phyloP scores from a whole-genome alignment of 2,888 invertebrate species.

The Drosophila ustulata region DNA sequence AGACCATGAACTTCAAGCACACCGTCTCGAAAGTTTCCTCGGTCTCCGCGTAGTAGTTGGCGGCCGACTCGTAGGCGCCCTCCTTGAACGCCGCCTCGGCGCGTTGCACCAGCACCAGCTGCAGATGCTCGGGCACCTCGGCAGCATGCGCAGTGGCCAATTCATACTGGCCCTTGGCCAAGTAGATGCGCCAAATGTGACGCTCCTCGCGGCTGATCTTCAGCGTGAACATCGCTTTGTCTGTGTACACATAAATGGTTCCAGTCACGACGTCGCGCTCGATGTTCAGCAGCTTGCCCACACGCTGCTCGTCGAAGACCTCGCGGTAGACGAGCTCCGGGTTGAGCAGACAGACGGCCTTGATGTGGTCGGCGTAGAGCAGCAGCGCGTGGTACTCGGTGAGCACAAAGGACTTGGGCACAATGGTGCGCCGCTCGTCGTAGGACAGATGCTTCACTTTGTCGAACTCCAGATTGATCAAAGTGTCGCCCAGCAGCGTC shows the following conservation, averaged over 20 bases:
- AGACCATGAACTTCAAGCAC: slow-evolving; percentile 91
- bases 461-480: slow-evolving; percentile 72
- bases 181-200: slow-evolving; percentile 95
- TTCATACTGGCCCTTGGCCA: slow-evolving; percentile 93
- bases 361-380: slow-evolving; percentile 92
- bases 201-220: slow-evolving; percentile 93
- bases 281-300: slow-evolving; percentile 92
- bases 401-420: slow-evolving; percentile 91
- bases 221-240: slow-evolving; percentile 93
- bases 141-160: slow-evolving; percentile 93
- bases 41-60: slow-evolving; percentile 95
- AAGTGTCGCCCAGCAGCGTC: slow-evolving; percentile 63
- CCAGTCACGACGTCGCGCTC: slow-evolving; percentile 92
- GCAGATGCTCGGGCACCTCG: slow-evolving; percentile 92
- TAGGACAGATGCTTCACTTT: slow-evolving; percentile 71
- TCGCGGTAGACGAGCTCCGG: slow-evolving; percentile 95
- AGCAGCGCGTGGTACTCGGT: slow-evolving; percentile 96
- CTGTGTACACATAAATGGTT: slow-evolving; percentile 94
- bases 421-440: slow-evolving; percentile 82
- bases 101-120: slow-evolving; percentile 94
- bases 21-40: slow-evolving; percentile 97
- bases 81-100: slow-evolving; percentile 93
- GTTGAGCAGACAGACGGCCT: slow-evolving; percentile 93
- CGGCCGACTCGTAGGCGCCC: slow-evolving; percentile 92
- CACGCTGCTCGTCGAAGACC: slow-evolving; percentile 89